phyloP scores from a whole-genome alignment of 64 coral and sea anemone species.

The Orbicella faveolata region DNA sequence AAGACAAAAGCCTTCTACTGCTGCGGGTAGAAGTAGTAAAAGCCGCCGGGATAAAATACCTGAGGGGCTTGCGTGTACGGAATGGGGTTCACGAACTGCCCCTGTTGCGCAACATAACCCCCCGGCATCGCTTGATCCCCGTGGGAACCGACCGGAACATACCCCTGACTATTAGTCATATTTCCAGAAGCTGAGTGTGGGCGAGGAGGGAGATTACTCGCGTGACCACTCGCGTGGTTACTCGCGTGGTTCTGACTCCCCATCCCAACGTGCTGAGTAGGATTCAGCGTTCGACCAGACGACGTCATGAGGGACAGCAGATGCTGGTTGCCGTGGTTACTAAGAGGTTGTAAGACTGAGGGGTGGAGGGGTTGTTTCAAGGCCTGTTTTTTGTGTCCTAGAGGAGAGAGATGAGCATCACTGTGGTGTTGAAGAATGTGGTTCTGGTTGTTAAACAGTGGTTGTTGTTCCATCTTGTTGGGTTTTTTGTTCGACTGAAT shows the following conservation, averaged over 20 bases:
- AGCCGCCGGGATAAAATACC: constrained; percentile 66
- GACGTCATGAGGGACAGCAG: constrained; percentile 74
- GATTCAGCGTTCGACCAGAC: constrained; percentile 43
- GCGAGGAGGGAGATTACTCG: constrained; percentile 62
- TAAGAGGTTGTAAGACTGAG: constrained; percentile 25
- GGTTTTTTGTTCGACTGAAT: constrained; percentile 25
- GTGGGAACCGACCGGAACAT: constrained; percentile 58
- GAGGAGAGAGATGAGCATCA: constrained; percentile 60
- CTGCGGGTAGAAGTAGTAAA: constrained; percentile 69
- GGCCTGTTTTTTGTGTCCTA: constrained; percentile 64
- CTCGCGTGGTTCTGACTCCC: constrained; percentile 47
- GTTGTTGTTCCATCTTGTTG: constrained; percentile 38
- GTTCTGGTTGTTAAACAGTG: constrained; percentile 63
- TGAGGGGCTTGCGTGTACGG: constrained; percentile 74
- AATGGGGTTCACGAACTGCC: constrained; percentile 73
- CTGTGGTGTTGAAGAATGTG: constrained; percentile 64
- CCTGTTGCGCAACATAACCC: constrained; percentile 57
- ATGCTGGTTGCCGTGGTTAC: constrained; percentile 82
- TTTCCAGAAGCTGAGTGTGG: constrained; percentile 91
- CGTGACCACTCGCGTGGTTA: not conserved
- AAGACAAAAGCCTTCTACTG: constrained; percentile 37
- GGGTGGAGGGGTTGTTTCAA: constrained; percentile 57
- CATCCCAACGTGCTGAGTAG: constrained; percentile 1
- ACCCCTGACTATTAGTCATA: constrained; percentile 67
- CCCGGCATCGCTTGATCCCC: constrained; percentile 74